These are phyloP conservation scores for Falco novaeseelandiae DNA, from an alignment of 2,797 vertebrate species.

Conservation along the genomic window DNA sequence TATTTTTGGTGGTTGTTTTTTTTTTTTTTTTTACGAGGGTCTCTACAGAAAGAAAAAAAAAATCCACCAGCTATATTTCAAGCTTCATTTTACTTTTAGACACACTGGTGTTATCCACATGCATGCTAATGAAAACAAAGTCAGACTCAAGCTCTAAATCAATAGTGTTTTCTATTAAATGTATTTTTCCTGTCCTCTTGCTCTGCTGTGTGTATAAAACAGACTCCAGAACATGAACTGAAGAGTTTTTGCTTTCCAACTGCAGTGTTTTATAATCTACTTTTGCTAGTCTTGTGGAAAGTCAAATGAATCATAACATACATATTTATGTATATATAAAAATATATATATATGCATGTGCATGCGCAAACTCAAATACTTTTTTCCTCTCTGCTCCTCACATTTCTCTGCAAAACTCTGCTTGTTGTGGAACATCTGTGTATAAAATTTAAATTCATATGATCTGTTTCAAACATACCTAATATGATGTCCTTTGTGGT, in stretches of 20 bases:
- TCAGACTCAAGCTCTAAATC: background rate
- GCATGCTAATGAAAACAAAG: background rate
- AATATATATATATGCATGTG: rapidly evolving
- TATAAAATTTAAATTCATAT: background rate
- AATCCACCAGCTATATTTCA: background rate
- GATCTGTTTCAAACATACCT: background rate
- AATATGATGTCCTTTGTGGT: background rate
- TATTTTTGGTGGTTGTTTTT: background rate
- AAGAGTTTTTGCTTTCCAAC: background rate
- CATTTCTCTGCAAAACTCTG: background rate
- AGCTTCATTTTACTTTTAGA: background rate
- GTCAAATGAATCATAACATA: background rate
- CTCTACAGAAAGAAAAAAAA: background rate
- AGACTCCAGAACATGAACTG: background rate
- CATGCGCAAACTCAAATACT: background rate
- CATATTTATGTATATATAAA: background rate
- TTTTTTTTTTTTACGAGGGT: background rate
- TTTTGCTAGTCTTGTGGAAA: background rate
- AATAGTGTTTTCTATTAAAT: background rate
- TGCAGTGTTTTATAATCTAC: background rate
- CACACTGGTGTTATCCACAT: background rate
- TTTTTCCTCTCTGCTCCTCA: background rate
- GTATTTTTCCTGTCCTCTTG: background rate
- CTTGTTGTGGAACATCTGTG: background rate
- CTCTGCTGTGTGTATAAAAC: background rate